Percentiles rank a stretch among this genome's conserved stretches.
phyloP scores from a whole-genome alignment of 2,113 vertebrate species.

The Lipotes vexillifer region DNA sequence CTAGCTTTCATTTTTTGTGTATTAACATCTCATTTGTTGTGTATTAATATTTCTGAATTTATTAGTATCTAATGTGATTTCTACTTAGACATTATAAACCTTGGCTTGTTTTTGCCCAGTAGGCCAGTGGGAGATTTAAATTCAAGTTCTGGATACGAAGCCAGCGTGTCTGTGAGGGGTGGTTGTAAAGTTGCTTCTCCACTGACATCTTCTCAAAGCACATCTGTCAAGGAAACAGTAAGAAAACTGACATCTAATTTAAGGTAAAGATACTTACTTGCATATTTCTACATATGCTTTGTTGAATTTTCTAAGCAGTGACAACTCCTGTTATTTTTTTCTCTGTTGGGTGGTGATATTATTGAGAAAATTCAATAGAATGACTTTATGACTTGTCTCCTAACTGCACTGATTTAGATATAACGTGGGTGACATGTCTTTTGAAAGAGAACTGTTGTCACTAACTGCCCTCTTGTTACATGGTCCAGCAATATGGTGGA shows the following conservation, averaged over 20 bases:
- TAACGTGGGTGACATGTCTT: not conserved
- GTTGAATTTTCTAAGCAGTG: not conserved
- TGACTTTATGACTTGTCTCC: not conserved
- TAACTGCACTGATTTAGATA: not conserved
- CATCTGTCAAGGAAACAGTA: conserved; percentile 30
- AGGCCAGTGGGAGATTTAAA: not conserved
- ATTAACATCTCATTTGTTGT: not conserved
- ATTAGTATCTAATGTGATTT: not conserved
- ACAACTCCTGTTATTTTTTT: not conserved
- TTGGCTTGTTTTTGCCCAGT: not conserved
- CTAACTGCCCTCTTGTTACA: not conserved
- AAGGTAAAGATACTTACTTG: conserved; percentile 58
- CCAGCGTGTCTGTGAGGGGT: not conserved
- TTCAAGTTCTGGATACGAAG: not conserved
- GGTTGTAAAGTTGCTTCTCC: not conserved
- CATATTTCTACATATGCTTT: not conserved
- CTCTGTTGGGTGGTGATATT: not conserved
- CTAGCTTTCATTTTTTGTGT: not conserved
- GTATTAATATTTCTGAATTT: not conserved
- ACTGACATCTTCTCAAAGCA: not conserved
- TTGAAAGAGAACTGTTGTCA: not conserved
- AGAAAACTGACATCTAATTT: conserved; percentile 54
- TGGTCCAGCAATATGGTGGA: not conserved
- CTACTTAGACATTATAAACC: conserved; percentile 5
- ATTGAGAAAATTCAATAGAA: not conserved